Conservation (phyloP, 2,797 vertebrate genomes). For the Pyrrhura leucotis region DNA sequence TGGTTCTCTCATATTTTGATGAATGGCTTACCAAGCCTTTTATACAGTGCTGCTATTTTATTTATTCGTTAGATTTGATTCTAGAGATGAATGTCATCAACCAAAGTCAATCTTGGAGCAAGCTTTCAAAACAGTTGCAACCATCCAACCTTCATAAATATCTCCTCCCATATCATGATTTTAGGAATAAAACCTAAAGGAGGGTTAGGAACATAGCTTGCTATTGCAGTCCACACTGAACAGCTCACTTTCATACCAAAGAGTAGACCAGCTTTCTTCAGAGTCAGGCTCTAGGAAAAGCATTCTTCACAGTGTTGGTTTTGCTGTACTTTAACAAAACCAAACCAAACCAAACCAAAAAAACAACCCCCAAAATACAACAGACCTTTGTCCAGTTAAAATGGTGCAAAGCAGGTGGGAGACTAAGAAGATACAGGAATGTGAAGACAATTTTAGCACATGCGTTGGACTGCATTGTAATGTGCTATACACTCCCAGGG, state of each 20-base stretch:
- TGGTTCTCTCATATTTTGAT: not conserved
- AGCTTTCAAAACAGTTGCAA: not conserved
- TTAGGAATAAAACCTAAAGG: not conserved
- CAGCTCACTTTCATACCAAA: not conserved
- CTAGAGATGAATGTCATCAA: not conserved
- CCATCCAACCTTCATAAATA: not conserved
- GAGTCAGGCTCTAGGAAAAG: not conserved
- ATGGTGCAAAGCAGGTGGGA: not conserved
- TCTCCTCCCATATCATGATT: not conserved
- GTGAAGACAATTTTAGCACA: not conserved
- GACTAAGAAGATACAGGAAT: not conserved
- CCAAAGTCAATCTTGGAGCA: not conserved
- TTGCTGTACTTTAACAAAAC: not conserved
- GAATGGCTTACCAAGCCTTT: conserved; percentile 55
- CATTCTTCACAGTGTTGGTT: not conserved
- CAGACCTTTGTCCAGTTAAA: not conserved
- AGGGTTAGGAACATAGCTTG: not conserved
- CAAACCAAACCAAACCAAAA: not conserved
- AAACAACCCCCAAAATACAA: not conserved
- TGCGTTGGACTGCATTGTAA: not conserved
- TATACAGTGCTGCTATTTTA: conserved; percentile 69
- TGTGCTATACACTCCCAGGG: rapidly evolving
- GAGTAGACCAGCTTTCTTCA: not conserved
- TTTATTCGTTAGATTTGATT: conserved; percentile 28
- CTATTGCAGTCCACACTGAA: not conserved